These are phyloP conservation scores for Zootermopsis nevadensis DNA, from an alignment of 2,888 invertebrate species.

Conservation along the genomic window DNA sequence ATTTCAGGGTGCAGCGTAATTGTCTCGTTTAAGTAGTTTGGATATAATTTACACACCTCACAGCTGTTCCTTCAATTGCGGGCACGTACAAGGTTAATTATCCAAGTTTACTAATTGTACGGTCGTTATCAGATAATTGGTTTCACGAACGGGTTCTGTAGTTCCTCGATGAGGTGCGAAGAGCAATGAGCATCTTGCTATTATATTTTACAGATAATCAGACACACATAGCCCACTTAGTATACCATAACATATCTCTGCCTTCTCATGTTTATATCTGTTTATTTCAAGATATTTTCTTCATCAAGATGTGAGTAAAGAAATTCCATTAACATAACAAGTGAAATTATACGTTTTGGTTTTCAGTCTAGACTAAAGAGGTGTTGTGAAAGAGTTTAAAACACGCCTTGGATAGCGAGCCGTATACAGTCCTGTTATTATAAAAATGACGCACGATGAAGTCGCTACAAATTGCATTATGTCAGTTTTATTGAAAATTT, in stretches of 20 bases:
- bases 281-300: neutral
- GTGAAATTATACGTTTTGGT: neutral
- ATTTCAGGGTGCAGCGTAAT: neutral
- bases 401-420: neutral
- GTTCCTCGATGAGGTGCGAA: conserved; percentile 38
- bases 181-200: neutral
- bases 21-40: conserved; percentile 15
- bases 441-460: neutral
- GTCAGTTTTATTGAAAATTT: too few relatives aligned
- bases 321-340: neutral
- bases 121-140: conserved; percentile 51
- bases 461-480: too few relatives aligned
- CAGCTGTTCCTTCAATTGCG: conserved; percentile 22
- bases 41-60: conserved; percentile 28
- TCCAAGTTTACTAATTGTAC: conserved; percentile 50
- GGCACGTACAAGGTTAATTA: conserved; percentile 50
- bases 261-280: neutral
- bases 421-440: neutral
- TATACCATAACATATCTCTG: neutral
- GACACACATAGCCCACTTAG: neutral
- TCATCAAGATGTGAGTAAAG: neutral
- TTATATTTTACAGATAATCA: neutral
- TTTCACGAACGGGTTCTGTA: conserved; percentile 45
- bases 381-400: neutral
- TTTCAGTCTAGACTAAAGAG: neutral